Evolutionary conservation across 2,113 vertebrate genomes (phyloP).

Genomic region (Pterocles orientalis): DNA sequence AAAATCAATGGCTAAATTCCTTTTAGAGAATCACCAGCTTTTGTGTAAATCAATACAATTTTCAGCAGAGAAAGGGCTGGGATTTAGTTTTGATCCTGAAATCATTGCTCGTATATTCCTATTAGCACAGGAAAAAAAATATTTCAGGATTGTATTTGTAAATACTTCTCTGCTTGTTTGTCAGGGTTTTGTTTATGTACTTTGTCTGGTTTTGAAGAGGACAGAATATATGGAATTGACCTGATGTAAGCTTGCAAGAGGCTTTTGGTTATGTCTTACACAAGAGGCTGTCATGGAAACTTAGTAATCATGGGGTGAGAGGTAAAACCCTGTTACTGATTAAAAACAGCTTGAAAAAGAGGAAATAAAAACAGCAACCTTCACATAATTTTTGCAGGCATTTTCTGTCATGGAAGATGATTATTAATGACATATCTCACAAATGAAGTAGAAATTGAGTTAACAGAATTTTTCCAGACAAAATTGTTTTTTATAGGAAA

Average conservation of each 20-base stretch:
- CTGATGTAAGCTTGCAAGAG: background rate
- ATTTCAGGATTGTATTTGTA: background rate
- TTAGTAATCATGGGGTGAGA: conserved; percentile 46
- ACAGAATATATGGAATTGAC: background rate
- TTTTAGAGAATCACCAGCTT: background rate
- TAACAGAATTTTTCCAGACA: background rate
- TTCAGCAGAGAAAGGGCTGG: background rate
- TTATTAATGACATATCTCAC: background rate
- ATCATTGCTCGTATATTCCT: background rate
- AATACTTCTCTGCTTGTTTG: background rate
- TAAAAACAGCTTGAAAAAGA: conserved; percentile 22
- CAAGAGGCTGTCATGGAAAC: conserved; percentile 21
- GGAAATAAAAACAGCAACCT: background rate
- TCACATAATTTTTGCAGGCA: background rate
- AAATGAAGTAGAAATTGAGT: background rate
- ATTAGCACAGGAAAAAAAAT: background rate
- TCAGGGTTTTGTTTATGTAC: background rate
- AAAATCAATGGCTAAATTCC: background rate
- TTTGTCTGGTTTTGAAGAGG: background rate
- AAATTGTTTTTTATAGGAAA: background rate
- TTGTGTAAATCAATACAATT: background rate
- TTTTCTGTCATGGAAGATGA: background rate
- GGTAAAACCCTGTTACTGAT: conserved; percentile 60
- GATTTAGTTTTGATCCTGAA: background rate
- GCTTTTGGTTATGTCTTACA: conserved; percentile 18